Conservation (phyloP, 1,140 invertebrate species). For the Potamilus streckersoni region DNA sequence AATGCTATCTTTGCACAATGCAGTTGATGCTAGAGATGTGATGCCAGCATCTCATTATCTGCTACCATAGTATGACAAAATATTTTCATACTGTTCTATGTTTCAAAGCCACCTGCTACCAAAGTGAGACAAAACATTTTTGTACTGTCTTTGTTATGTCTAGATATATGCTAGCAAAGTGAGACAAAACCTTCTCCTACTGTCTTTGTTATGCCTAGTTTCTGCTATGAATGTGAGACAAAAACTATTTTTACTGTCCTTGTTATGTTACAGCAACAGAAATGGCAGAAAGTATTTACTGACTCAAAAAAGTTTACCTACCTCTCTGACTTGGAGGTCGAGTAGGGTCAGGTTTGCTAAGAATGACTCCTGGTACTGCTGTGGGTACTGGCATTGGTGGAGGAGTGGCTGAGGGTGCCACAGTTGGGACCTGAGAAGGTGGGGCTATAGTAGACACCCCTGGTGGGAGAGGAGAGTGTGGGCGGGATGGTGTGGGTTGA, state of each 20-base stretch:
- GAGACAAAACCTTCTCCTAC: neutral
- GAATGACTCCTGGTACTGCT: slow-evolving; percentile 21
- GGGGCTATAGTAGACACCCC: slow-evolving; percentile 7
- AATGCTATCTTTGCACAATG: no score
- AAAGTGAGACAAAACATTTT: no score
- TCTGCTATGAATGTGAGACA: neutral
- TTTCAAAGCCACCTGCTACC: neutral
- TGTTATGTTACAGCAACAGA: neutral
- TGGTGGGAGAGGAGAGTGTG: slow-evolving; percentile 9
- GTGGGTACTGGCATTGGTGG: slow-evolving; percentile 23
- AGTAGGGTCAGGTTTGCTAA: slow-evolving; percentile 22
- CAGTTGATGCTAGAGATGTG: no score
- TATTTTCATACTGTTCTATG: neutral
- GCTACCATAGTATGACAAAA: neutral
- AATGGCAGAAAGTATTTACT: neutral
- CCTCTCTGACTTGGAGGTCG: slow-evolving; percentile 34
- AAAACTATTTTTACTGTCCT: no score
- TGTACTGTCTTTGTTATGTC: no score
- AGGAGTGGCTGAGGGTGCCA: slow-evolving; percentile 1
- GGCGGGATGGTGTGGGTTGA: slow-evolving; percentile 10
- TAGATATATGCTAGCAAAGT: no score
- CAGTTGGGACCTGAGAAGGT: slow-evolving; percentile 18
- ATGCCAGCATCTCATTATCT: no score
- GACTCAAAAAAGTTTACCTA: slow-evolving; percentile 1
- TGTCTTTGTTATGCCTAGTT: neutral